A percentile compares a stretch with the other conserved stretches of the same genome.
These are phyloP conservation scores for Patiria pectinifera DNA, from an alignment of 53 echinoderm and acorn worm genomes.

Conservation along the genomic window DNA sequence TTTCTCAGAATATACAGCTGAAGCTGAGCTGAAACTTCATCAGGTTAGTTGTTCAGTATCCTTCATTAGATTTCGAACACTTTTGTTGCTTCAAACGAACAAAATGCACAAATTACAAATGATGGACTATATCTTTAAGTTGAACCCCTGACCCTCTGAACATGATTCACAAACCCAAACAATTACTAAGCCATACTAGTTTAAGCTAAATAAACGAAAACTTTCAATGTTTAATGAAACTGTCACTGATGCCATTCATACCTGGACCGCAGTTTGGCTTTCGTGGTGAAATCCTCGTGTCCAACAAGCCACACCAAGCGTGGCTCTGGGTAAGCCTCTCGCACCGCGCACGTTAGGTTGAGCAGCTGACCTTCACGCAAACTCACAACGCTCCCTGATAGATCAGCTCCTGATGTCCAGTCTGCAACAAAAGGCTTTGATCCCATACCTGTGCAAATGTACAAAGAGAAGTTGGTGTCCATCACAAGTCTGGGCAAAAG, in stretches of 20 bases:
- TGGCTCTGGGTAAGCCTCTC: constrained; percentile 36
- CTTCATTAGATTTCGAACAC: too few species aligned
- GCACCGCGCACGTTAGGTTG: background rate
- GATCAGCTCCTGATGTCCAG: background rate
- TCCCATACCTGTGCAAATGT: constrained; percentile 14
- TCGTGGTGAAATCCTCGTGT: background rate
- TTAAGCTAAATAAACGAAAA: too few species aligned
- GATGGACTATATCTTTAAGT: too few species aligned
- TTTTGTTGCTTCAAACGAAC: too few species aligned
- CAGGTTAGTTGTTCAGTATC: too few species aligned
- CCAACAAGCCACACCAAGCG: constrained; percentile 27
- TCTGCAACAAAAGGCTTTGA: background rate
- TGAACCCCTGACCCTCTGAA: too few species aligned
- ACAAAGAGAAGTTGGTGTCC: background rate
- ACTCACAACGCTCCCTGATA: background rate
- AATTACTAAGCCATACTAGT: too few species aligned
- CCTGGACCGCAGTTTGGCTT: constrained; percentile 16
- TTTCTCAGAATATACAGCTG: too few species aligned
- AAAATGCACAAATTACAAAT: too few species aligned
- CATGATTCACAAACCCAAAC: too few species aligned
- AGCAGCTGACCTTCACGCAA: background rate
- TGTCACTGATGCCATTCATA: background rate
- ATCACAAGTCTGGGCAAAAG: background rate
- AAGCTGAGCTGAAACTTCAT: too few species aligned
- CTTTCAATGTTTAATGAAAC: too few species aligned